These are phyloP conservation scores for Pseudochirops corinnae DNA, from an alignment of 2,797 vertebrate species.

Conservation along the genomic window DNA sequence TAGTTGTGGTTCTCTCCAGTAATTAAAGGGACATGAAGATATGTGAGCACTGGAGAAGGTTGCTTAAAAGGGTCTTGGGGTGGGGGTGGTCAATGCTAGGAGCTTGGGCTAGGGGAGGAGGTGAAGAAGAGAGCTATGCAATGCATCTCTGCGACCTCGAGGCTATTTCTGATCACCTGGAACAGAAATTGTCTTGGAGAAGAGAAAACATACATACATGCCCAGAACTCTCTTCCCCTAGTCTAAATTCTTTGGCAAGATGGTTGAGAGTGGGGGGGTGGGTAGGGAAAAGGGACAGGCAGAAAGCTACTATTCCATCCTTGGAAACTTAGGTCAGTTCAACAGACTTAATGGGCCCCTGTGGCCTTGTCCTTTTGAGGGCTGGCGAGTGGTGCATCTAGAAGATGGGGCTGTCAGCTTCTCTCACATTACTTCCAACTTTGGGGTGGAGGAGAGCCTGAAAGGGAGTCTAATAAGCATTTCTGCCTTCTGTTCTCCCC, in stretches of 20 bases:
- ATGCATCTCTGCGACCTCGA: neutral
- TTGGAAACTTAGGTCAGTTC: neutral
- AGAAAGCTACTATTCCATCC: neutral
- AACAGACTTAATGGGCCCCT: neutral
- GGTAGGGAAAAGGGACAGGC: neutral
- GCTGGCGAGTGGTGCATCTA: neutral
- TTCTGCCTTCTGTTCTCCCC: neutral
- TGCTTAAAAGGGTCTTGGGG: too few species aligned
- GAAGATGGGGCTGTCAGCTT: neutral
- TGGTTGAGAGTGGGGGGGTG: neutral
- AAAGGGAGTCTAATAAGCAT: neutral
- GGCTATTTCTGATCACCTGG: constrained; percentile 31
- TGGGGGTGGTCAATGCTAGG: neutral
- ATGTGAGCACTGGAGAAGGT: neutral
- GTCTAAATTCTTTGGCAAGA: constrained; percentile 26
- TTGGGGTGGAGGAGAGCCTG: neutral
- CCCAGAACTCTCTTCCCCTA: neutral
- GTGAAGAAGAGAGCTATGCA: neutral
- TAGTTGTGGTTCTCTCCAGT: constrained; percentile 8
- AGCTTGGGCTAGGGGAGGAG: neutral
- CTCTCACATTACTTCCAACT: neutral
- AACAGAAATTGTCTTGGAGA: neutral
- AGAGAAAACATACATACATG: neutral
- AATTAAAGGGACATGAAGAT: constrained; percentile 16
- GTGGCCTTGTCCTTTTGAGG: neutral